Evolutionary conservation across 2,888 invertebrate species (phyloP).

Genomic region (Acleris cristana): DNA sequence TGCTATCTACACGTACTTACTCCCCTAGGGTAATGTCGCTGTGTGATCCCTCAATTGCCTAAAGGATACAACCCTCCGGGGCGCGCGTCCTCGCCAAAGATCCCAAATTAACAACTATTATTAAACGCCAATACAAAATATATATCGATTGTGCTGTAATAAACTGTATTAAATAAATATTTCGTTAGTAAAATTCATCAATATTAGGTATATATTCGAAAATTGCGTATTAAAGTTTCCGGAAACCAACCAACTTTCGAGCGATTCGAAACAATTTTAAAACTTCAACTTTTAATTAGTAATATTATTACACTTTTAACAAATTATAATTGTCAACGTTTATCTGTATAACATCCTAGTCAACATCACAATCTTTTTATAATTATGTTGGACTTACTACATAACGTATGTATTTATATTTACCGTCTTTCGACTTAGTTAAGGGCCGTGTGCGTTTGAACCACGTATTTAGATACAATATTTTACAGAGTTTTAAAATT

Average conservation of each 20-base stretch:
- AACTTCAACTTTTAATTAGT: constrained; percentile 58
- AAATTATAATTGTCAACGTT: constrained; percentile 76
- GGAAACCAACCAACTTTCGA: constrained; percentile 27
- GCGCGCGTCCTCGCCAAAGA: constrained; percentile 17
- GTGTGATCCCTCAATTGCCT: constrained; percentile 75
- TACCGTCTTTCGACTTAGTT: constrained; percentile 72
- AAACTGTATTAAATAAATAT: constrained; percentile 34
- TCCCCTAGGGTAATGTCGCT: constrained; percentile 59
- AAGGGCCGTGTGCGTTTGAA: constrained; percentile 79
- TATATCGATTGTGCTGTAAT: constrained; percentile 36
- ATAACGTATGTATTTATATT: constrained; percentile 62
- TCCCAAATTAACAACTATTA: constrained; percentile 35
- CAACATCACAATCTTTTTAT: constrained; percentile 80
- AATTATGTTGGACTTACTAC: constrained; percentile 69
- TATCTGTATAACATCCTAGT: constrained; percentile 72
- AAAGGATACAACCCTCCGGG: constrained; percentile 54
- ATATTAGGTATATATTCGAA: constrained; percentile 34
- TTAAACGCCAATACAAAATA: constrained; percentile 38
- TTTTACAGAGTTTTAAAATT: constrained; percentile 58
- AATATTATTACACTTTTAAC: constrained; percentile 70
- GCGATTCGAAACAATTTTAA: constrained; percentile 48
- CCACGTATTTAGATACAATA: constrained; percentile 65
- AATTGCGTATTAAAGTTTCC: constrained; percentile 31
- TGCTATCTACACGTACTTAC: constrained; percentile 69
- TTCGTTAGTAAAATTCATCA: constrained; percentile 34